Conservation (phyloP, 2,797 vertebrate genomes). For the Enteromius treurensis region DNA sequence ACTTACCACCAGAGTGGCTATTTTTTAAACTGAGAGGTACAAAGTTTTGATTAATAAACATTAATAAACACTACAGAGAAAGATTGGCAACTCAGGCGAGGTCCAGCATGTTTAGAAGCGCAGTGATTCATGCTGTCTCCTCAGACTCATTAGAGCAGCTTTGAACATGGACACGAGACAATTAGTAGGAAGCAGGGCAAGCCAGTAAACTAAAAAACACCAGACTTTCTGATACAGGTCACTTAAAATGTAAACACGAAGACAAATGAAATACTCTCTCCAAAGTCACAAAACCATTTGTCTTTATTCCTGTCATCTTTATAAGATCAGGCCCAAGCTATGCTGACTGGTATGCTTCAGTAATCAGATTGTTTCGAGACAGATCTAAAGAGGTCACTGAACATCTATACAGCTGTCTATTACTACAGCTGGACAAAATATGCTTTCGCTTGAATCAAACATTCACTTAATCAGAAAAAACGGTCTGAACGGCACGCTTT, state of each 20-base stretch:
- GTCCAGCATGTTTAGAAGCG: slow-evolving; percentile 2
- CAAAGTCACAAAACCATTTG: slow-evolving; percentile 13
- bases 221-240: background rate
- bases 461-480: background rate
- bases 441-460: slow-evolving; percentile 4
- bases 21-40: background rate
- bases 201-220: background rate
- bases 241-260: background rate
- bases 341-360: slow-evolving; percentile 22
- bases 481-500: background rate
- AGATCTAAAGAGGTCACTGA: slow-evolving; percentile 16
- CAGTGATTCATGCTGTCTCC: slow-evolving; percentile 11
- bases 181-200: background rate
- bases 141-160: slow-evolving; percentile 38
- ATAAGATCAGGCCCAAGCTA: slow-evolving; percentile 32
- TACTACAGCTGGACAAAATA: background rate
- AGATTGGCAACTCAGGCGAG: background rate
- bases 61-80: background rate
- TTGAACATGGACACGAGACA: background rate
- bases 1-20: background rate
- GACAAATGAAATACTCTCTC: background rate
- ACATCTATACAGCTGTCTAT: background rate
- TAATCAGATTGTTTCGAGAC: slow-evolving; percentile 32
- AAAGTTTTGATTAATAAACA: too few relatives aligned
- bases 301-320: slow-evolving; percentile 20